A percentile compares a stretch with the other conserved stretches of the same genome.
Conservation (phyloP, 2,113 vertebrate species). For the Ursus arctos region DNA sequence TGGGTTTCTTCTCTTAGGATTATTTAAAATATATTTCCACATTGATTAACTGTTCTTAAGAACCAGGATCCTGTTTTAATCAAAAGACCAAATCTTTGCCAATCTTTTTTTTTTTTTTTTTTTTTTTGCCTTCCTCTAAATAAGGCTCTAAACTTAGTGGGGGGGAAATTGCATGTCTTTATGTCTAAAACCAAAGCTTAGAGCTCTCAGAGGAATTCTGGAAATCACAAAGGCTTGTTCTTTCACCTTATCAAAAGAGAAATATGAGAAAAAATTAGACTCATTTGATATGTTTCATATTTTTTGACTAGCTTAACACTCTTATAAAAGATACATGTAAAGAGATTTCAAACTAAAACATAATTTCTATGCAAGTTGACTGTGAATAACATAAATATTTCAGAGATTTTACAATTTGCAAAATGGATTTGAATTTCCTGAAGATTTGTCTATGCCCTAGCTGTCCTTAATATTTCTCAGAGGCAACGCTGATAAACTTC, state of each 20-base stretch:
- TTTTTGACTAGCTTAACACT: background rate
- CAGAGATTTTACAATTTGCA: background rate
- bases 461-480: background rate
- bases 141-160: background rate
- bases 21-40: background rate
- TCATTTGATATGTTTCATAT: background rate
- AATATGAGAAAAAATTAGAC: background rate
- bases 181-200: conserved; percentile 1
- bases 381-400: conserved; percentile 7
- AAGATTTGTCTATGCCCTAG: background rate
- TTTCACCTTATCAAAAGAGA: background rate
- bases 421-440: background rate
- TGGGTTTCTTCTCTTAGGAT: background rate
- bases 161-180: background rate
- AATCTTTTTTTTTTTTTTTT: background rate
- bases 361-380: background rate
- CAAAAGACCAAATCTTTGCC: background rate
- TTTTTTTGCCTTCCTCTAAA: background rate
- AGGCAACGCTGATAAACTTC: background rate
- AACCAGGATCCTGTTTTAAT: background rate
- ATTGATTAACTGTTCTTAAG: background rate
- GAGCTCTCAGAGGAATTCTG: background rate
- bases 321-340: background rate
- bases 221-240: background rate
- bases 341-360: background rate